Evolutionary conservation across 2,888 invertebrate genomes (phyloP).

Genomic region (Trichogramma evanescens): DNA sequence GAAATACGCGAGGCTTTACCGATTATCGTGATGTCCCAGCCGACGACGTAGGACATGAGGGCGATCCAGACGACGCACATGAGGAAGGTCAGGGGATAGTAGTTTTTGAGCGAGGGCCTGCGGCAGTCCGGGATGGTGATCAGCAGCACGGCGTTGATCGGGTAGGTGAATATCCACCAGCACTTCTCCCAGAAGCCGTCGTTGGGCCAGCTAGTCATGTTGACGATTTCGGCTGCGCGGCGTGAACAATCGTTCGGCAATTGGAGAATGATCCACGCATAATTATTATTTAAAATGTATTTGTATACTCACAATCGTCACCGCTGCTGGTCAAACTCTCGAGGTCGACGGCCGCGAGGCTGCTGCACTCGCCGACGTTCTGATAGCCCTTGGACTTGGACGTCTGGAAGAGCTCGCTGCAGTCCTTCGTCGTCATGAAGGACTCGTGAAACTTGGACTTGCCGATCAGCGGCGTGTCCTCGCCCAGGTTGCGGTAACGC

Average conservation of each 20-base stretch:
- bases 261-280: neutral
- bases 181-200: slow-evolving; percentile 45
- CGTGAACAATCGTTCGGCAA: neutral
- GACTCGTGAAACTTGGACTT: slow-evolving; percentile 30
- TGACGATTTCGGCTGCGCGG: slow-evolving; percentile 45
- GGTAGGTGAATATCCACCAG: slow-evolving; percentile 67
- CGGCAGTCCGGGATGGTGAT: slow-evolving; percentile 73
- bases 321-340: slow-evolving; percentile 29
- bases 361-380: slow-evolving; percentile 21
- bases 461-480: slow-evolving; percentile 40
- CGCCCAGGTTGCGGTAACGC: slow-evolving; percentile 54
- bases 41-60: slow-evolving; percentile 70
- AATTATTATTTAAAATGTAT: neutral
- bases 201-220: slow-evolving; percentile 52
- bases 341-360: slow-evolving; percentile 21
- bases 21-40: slow-evolving; percentile 77
- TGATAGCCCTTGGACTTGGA: slow-evolving; percentile 23
- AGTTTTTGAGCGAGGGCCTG: slow-evolving; percentile 49
- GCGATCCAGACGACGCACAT: slow-evolving; percentile 82
- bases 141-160: slow-evolving; percentile 64
- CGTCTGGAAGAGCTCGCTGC: slow-evolving; percentile 23
- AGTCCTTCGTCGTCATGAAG: slow-evolving; percentile 16
- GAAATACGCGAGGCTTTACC: slow-evolving; percentile 50
- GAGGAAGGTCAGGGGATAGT: slow-evolving; percentile 63
- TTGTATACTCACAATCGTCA: slow-evolving; percentile 9